Base-by-base conservation (phyloP, 1,140 invertebrate genomes). In the Anthonomus grandis region DNA sequence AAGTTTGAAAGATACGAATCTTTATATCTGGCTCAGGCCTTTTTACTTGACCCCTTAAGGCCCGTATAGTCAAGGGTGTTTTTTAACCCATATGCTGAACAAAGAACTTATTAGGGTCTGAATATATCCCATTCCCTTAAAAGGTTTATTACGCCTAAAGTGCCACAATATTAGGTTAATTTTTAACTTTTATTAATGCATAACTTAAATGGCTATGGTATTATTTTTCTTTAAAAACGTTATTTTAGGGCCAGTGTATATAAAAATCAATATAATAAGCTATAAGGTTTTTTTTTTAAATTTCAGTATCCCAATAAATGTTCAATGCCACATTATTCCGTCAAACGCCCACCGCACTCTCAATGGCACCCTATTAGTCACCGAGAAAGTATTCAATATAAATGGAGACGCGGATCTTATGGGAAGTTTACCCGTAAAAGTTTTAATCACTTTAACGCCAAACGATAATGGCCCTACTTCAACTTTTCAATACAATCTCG, bases 391-490 rank as follows among this genome's bases (percentile, higher is more conserved):
- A 57, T 64, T 61, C 51, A 59, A 53, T 48, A 61, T 68, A 57
- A 63, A 64, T 44, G 66, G 66, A 50, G 59, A 60, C 37, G 62
- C 57, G 46, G 52, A 63, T 44, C 42, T 66, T 41, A 56, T 62
- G 52, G 57, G 62, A 37, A 56, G 49, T 38, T 51, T 66, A 49
- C 66, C 64, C 36, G 52, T 60, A 47, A 55, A 57, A 57, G 58
- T 64, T 59, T 61, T 63, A 57, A 64, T 64, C 50, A 62, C 64
- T 57, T 63, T 68, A 48, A 60, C 55, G 48, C 64, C 66, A 9
- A 17, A 63, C 48, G 66, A 64, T 57, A 60, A 59, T 51, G 61
- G 53, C 34, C 38, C 58, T 62, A 49, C 63, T 36, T 48, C 63
- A 22, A 60, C 46, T 27, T 57, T 65, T 54, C 44, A 61, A 37